A percentile compares a stretch with the other conserved stretches of the same genome.
phyloP scores from a whole-genome alignment of 2,888 invertebrate species.

The Thalpophila matura region DNA sequence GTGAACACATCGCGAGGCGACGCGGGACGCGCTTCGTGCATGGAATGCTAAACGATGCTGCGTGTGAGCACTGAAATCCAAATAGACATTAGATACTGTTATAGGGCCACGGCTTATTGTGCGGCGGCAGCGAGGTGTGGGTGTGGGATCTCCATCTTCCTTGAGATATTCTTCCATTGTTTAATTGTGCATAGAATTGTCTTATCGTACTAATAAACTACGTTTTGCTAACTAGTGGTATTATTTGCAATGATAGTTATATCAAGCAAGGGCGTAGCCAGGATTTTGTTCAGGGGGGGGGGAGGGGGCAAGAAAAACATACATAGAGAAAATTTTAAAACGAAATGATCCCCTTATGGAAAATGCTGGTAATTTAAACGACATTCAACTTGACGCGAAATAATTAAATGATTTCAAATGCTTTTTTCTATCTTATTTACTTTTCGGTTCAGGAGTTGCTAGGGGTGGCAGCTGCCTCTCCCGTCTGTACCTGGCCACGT shows the following conservation, averaged over 20 bases:
- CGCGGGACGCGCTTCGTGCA: slow-evolving; percentile 64
- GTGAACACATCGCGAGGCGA: slow-evolving; percentile 70
- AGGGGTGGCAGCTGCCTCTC: no score
- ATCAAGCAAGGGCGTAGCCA: no score
- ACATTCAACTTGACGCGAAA: no score
- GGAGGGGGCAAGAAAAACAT: no score
- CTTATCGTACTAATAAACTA: slow-evolving; percentile 17
- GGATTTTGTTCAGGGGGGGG: no score
- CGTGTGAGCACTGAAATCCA: slow-evolving; percentile 70
- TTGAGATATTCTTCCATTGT: slow-evolving; percentile 34
- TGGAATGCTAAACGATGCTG: slow-evolving; percentile 78
- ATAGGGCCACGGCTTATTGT: slow-evolving; percentile 43
- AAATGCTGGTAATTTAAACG: no score
- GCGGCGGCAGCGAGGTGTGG: slow-evolving; percentile 37
- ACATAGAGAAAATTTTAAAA: no score
- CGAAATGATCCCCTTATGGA: no score
- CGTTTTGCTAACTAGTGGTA: background rate
- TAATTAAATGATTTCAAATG: no score
- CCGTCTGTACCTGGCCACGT: no score
- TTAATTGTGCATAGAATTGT: slow-evolving; percentile 26
- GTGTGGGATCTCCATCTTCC: slow-evolving; percentile 59
- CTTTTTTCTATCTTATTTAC: no score
- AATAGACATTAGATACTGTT: slow-evolving; percentile 69
- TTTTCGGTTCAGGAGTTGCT: no score
- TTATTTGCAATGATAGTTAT: background rate